These are phyloP conservation scores for Entelurus aequoreus DNA, from an alignment of 2,113 vertebrate genomes.

Conservation along the genomic window DNA sequence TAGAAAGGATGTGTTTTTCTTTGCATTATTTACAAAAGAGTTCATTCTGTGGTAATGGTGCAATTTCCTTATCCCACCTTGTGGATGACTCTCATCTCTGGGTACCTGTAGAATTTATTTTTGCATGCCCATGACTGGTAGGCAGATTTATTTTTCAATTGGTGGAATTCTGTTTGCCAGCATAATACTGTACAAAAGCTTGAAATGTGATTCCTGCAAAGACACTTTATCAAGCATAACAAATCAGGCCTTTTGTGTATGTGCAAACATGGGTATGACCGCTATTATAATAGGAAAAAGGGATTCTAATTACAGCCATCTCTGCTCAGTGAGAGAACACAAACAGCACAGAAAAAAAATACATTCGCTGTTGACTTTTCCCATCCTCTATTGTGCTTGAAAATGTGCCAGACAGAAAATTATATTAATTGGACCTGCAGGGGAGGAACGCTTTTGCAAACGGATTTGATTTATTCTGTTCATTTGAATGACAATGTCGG, in stretches of 20 bases:
- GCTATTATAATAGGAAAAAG: constrained; percentile 60
- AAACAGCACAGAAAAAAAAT: constrained; percentile 50
- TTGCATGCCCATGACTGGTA: constrained; percentile 7
- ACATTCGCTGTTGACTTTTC: constrained; percentile 51
- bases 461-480: constrained; percentile 51
- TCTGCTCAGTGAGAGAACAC: constrained; percentile 43
- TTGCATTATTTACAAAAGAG: constrained; percentile 66
- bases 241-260: constrained; percentile 62
- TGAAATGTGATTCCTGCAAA: constrained; percentile 48
- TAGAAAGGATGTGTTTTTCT: constrained; percentile 64
- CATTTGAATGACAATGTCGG: constrained; percentile 69
- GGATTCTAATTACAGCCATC: constrained; percentile 68
- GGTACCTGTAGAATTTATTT: constrained; percentile 1
- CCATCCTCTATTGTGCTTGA: constrained; percentile 35
- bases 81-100: constrained; percentile 20
- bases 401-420: constrained; percentile 49
- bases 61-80: constrained; percentile 59
- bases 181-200: constrained; percentile 39
- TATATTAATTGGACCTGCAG: constrained; percentile 57
- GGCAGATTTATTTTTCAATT: neutral
- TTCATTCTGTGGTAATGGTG: constrained; percentile 59
- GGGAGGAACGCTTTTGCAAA: constrained; percentile 42
- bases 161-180: constrained; percentile 28
- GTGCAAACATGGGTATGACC: constrained; percentile 53
- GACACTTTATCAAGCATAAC: constrained; percentile 60